Percentiles rank a stretch among this genome's conserved stretches.
phyloP scores from a whole-genome alignment of 2,888 invertebrate genomes.

The Tillus elongatus region DNA sequence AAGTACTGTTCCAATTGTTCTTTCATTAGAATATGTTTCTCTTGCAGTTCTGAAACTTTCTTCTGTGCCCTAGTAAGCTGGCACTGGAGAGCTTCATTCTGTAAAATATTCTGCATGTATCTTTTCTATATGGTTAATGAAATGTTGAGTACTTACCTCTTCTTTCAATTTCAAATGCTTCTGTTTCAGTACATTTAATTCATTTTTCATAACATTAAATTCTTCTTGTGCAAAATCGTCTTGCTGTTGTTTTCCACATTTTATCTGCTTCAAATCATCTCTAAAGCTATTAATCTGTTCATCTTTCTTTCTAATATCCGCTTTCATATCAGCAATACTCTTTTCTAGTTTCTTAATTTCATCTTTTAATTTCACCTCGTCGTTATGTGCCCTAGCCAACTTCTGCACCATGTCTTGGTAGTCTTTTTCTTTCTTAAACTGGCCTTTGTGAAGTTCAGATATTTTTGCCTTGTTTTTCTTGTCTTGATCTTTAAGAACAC shows the following conservation, averaged over 20 bases:
- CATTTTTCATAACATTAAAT: slow-evolving; percentile 29
- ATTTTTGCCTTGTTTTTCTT: slow-evolving; percentile 20
- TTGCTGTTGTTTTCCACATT: slow-evolving; percentile 16
- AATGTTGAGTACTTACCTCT: slow-evolving; percentile 26
- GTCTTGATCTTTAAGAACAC: slow-evolving; percentile 16
- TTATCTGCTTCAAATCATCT: slow-evolving; percentile 25
- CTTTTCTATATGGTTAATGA: slow-evolving; percentile 1
- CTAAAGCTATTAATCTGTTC: slow-evolving; percentile 21
- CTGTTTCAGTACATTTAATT: slow-evolving; percentile 29
- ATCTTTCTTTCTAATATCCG: slow-evolving; percentile 16
- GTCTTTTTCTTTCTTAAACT: slow-evolving; percentile 15
- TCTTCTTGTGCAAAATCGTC: slow-evolving; percentile 29
- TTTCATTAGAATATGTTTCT: slow-evolving; percentile 27
- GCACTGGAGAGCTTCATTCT: slow-evolving; percentile 34
- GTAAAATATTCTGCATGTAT: slow-evolving; percentile 18
- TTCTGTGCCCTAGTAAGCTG: slow-evolving; percentile 27
- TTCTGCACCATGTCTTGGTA: slow-evolving; percentile 14
- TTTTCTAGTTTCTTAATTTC: neutral
- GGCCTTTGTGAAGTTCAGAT: neutral
- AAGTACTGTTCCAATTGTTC: slow-evolving; percentile 32
- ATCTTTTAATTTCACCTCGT: neutral
- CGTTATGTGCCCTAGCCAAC: neutral
- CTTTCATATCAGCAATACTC: neutral
- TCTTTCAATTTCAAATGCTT: slow-evolving; percentile 26
- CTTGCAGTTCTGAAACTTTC: slow-evolving; percentile 25